Evolutionary conservation across 2,113 vertebrate genomes (phyloP), one percentile per base, ranked within the genome.

Genomic region (Elanus axillaris): DNA sequence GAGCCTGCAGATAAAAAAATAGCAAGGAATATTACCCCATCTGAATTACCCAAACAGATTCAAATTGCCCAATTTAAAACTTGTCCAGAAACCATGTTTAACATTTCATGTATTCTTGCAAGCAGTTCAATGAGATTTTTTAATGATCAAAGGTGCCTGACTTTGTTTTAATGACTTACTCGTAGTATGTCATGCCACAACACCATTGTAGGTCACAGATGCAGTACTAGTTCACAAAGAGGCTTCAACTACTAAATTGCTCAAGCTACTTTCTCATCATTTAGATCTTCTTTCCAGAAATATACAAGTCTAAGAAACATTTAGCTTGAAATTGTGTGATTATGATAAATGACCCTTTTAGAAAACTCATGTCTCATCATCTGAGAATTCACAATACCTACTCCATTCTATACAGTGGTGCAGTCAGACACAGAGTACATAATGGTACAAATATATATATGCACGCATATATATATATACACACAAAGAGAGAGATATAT

Each of bases 11-110:
- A 50, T 64, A 81, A 7, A 77, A 71, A 94, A 94, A 76, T 52
- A 86, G 7, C 16, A 78, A 68, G 36, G 60, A 86, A 72, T 81
- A 87, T 72, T 87, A 40, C 11, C 52, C 64, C 19, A 34, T 56
- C 34, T 78, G 56, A 95, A 88, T 81, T 86, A 69, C 11, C 20
- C 34, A 86, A 95, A 82, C 25, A 42, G 52, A 75, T 63, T 84
- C 62, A 91, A 97, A 94, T 60, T 58, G 22, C 34, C 47, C 9
- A 18, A 62, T 78, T 67, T 38, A 78, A 92, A 94, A 56, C 23
- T 72, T 94, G 79, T 74, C 47, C 47, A 68, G 48, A 93, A 88
- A 59, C 90, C 82, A 93, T 88, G 21, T 74, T 95, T 91, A 91
- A 78, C 68, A 64, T 74, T 9, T 81, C 64, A 36, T 67, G 38